Conservation (phyloP, 2,113 vertebrate genomes). For the Sylvietta virens region DNA sequence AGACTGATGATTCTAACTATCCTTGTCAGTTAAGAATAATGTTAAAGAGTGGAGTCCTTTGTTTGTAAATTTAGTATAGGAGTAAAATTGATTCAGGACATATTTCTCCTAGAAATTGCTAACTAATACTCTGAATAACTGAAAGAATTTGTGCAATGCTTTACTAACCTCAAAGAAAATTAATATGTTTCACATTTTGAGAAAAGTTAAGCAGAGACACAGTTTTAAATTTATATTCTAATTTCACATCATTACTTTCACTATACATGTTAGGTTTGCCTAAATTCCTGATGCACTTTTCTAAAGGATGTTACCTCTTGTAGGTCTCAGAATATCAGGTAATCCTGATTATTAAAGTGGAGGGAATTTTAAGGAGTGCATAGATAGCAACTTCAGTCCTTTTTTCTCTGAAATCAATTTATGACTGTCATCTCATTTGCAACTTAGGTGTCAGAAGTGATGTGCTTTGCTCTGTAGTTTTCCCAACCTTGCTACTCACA, state of each 20-base stretch:
- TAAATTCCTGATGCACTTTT: not conserved
- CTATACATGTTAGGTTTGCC: not conserved
- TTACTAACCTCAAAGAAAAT: not conserved
- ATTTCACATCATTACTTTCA: not conserved
- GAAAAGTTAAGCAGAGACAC: not conserved
- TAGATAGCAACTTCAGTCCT: not conserved
- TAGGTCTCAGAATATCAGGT: not conserved
- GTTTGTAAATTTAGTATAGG: not conserved
- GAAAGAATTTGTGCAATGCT: not conserved
- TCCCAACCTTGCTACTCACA: constrained; percentile 14
- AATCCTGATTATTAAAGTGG: constrained; percentile 39
- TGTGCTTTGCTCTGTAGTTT: constrained; percentile 32
- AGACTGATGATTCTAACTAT: not conserved
- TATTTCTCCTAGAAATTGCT: not conserved
- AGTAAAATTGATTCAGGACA: not conserved
- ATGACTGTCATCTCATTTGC: constrained; percentile 35
- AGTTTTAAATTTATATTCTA: not conserved
- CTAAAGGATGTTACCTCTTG: not conserved
- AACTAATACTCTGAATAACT: not conserved
- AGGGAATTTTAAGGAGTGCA: constrained; percentile 7
- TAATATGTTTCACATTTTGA: not conserved
- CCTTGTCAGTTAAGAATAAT: not conserved
- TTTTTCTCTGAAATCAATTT: constrained; percentile 32
- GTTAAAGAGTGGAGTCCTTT: not conserved
- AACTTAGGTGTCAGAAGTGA: constrained; percentile 34